Base-by-base conservation (phyloP, 2,113 vertebrate genomes). In the Neolamprologus brichardi region DNA sequence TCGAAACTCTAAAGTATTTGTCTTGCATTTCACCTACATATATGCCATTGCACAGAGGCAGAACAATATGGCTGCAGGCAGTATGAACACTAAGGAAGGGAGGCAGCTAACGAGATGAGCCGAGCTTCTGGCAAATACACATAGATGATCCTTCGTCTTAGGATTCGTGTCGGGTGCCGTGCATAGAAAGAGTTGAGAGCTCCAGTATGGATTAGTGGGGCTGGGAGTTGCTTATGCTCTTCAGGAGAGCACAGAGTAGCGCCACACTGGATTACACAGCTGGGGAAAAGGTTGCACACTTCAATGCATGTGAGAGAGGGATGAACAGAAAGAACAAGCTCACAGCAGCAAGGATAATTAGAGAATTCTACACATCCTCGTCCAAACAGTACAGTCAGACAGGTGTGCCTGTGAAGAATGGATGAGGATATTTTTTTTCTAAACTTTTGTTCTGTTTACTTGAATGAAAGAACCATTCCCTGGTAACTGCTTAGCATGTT, bases 251-350 rank as follows among this genome's bases (percentile, higher is more conserved):
- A 88, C 88, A 86, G 89, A 85, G 81, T 86, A 44, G 85, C 30
- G 23, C 72, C 88, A 88, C 72, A 84, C 85, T 89, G 89, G 95
- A 93, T 95, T 93, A 92, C 90, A 92, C 90, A 90, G 88, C 82
- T 79, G 79, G 88, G 90, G 91, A 85, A 94, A 93, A 93, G 90
- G 90, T 94, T 93, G 88, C 89, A 88, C 88, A 93, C 91, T 93
- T 89, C 62, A 90, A 15, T 56, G 89, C n/a, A 34, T 51, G 80
- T 75, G 87, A 85, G 84, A 92, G 77, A 44, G 54, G 82, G 82
- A 88, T 83, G 90, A 93, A 84, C 67, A 75, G 86, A 91, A 77
- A 87, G 86, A 92, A 90, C 64, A 84, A 84, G 89, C 82, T 87
- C 75, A 58, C 52, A 72, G 64, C 87, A 83, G 88, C 54, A 85